phyloP scores from a whole-genome alignment of 2,113 vertebrate genomes.

The Carassius carassius region DNA sequence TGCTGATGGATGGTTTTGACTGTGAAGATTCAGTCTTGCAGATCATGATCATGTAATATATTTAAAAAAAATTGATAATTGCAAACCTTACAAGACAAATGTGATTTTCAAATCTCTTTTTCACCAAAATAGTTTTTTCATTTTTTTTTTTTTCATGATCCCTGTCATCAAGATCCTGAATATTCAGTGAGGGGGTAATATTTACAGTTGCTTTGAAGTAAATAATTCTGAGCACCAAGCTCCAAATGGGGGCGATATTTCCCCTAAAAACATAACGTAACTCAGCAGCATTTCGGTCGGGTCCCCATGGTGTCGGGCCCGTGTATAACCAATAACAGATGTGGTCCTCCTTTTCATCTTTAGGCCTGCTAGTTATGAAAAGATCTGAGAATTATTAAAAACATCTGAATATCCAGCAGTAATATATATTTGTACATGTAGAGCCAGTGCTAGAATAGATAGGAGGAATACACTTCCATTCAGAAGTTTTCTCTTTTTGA shows the following conservation, averaged over 20 bases:
- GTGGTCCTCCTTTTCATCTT: neutral
- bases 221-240: neutral
- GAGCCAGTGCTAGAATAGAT: neutral
- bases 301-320: conserved; percentile 23
- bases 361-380: neutral
- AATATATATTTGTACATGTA: neutral
- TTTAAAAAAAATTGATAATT: neutral
- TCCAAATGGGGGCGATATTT: conserved; percentile 45
- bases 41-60: neutral
- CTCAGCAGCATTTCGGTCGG: conserved; percentile 3
- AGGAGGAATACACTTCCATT: neutral
- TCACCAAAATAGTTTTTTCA: neutral
- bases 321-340: conserved; percentile 34
- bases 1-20: neutral
- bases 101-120: no score
- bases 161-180: neutral
- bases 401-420: neutral
- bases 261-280: neutral
- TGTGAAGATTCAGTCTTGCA: neutral
- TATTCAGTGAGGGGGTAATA: neutral
- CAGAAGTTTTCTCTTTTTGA: no score
- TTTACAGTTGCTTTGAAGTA: neutral
- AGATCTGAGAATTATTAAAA: neutral
- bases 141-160: neutral
- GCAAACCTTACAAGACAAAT: neutral